Base-by-base conservation (phyloP, 2,888 invertebrate genomes). In the Apodemia duryi region DNA sequence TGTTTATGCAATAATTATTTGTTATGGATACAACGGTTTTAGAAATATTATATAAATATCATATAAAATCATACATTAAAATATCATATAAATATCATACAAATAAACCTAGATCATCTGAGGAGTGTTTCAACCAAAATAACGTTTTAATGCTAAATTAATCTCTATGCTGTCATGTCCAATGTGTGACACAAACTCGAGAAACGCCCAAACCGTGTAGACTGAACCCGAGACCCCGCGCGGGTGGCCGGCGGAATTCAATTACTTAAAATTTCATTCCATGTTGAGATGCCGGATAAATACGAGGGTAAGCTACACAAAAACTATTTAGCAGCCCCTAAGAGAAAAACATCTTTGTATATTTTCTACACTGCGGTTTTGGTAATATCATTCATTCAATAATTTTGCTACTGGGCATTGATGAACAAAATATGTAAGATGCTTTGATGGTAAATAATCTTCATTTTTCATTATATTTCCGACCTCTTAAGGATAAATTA, bases 201-300 rank as follows among this genome's bases (percentile, higher is more conserved):
- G 68, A 54, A 63, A 69, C 75, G 75, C 75, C 76, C 74, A 70
- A 70, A 72, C 70, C 73, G 70, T 76, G 76, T 76, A 67, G 70
- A 62, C n/a, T 68, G 73, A 74, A 72, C 72, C 72, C 69, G 67
- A 64, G 75, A 73, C 72, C 75, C 70, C 67, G 65, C 29, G 61
- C 69, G 71, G 69, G 72, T 68, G 69, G 73, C 62, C 60, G 57
- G 13, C 35, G 64, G 64, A 64, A 64, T 64, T 64, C 64, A 64
- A 64, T 64, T 64, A 64, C 64, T 64, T 64, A 64, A 64, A 61
- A 61, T 64, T 64, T 64, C 64, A 64, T 64, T 51, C 61, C 51
- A 61, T 51, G 64, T 64, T 61, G 64, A 64, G 61, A 64, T 61
- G 61, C 61, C 61, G 61, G 51, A 38, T 61, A 64, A 51, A 64